Conservation (phyloP, 2,113 vertebrate genomes). For the Aix galericulata region DNA sequence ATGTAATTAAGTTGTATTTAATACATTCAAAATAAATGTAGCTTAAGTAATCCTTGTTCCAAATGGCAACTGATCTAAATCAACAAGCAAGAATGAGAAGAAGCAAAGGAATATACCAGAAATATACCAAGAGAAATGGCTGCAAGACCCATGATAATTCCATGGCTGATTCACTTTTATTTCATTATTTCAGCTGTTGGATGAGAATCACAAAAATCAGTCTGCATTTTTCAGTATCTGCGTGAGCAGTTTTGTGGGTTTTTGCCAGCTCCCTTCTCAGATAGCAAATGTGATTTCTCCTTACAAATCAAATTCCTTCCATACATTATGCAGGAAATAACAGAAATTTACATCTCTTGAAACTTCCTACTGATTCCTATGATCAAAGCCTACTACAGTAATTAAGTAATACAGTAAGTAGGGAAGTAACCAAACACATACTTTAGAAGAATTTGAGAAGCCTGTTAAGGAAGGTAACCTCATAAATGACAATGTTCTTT, state of each 20-base stretch:
- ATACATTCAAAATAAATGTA: not conserved
- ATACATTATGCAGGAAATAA: not conserved
- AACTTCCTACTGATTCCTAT: not conserved
- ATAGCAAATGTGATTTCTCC: constrained; percentile 11
- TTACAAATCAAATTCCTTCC: not conserved
- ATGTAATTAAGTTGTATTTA: not conserved
- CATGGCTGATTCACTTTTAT: not conserved
- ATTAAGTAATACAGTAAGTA: not conserved
- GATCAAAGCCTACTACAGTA: not conserved
- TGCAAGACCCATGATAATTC: not conserved
- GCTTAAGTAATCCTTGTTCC: not conserved
- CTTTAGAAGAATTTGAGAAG: not conserved
- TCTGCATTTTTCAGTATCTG: not conserved
- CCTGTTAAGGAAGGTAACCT: not conserved
- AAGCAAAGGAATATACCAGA: not conserved
- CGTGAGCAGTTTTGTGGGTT: not conserved
- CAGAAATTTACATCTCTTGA: not conserved
- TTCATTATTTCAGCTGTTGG: not conserved
- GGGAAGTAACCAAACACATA: not conserved
- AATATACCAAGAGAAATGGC: not conserved
- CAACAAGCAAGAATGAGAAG: not conserved
- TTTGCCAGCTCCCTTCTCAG: not conserved
- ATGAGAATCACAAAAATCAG: not conserved
- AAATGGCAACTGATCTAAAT: not conserved
- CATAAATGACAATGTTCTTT: not conserved